phyloP scores from a whole-genome alignment of 2,113 vertebrate species.

The Cepphus grylle region DNA sequence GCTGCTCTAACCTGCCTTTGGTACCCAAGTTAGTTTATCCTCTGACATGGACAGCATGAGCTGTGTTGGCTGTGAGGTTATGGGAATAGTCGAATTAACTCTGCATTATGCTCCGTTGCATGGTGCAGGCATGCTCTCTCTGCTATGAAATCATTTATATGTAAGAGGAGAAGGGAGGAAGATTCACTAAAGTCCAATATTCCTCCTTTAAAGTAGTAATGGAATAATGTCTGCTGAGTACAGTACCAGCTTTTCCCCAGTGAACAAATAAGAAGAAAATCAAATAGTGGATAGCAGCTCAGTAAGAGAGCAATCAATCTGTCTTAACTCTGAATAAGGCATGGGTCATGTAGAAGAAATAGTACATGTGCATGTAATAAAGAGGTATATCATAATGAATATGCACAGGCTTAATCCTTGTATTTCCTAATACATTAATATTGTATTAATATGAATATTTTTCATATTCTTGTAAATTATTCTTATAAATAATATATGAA shows the following conservation, averaged over 20 bases:
- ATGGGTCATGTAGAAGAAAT: background rate
- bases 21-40: background rate
- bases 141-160: background rate
- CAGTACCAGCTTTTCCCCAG: background rate
- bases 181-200: background rate
- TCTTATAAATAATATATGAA: background rate
- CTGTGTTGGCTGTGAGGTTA: background rate
- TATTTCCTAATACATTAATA: background rate
- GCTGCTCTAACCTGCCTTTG: background rate
- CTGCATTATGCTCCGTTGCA: background rate
- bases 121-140: background rate
- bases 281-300: background rate
- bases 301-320: background rate
- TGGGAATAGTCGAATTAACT: background rate
- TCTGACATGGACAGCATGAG: background rate
- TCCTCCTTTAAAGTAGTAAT: background rate
- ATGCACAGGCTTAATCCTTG: background rate
- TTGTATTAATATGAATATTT: background rate
- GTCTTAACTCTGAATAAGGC: background rate
- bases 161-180: background rate
- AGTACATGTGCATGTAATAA: background rate
- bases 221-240: background rate
- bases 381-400: background rate
- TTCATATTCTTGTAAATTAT: background rate
- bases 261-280: background rate